phyloP scores from a whole-genome alignment of 2,113 vertebrate genomes.

The Phylloscopus trochilus region DNA sequence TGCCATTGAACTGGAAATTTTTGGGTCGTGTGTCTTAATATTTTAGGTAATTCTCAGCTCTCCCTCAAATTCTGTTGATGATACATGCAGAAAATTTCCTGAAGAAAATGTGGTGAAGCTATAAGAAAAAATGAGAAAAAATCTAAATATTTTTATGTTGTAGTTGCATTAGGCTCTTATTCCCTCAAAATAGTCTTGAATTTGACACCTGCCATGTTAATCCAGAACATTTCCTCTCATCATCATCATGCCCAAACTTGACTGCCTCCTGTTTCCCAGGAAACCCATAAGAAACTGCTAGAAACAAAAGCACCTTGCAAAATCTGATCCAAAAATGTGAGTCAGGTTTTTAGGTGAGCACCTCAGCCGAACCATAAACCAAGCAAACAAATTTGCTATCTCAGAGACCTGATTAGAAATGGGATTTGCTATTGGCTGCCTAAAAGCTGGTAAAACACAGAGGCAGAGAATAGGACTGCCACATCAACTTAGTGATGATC shows the following conservation, averaged over 20 bases:
- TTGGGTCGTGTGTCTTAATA: neutral
- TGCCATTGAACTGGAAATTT: neutral
- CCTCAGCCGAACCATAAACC: neutral
- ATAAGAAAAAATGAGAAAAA: neutral
- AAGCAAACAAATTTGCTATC: neutral
- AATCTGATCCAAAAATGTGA: neutral
- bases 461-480: neutral
- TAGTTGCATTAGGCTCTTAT: neutral
- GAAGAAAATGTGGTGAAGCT: neutral
- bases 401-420: neutral
- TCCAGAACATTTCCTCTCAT: neutral
- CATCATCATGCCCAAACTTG: neutral
- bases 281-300: neutral
- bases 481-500: neutral
- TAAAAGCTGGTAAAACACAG: neutral
- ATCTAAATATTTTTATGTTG: neutral
- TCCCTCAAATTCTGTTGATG: neutral
- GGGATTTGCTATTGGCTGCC: neutral
- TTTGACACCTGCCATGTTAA: neutral
- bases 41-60: neutral
- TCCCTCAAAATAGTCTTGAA: neutral
- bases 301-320: neutral
- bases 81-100: neutral
- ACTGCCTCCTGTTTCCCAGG: neutral
- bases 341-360: neutral